Evolutionary conservation across 2,113 vertebrate species (phyloP), one percentile per base, ranked within the genome.

Genomic region (Syngnathus scovelli): DNA sequence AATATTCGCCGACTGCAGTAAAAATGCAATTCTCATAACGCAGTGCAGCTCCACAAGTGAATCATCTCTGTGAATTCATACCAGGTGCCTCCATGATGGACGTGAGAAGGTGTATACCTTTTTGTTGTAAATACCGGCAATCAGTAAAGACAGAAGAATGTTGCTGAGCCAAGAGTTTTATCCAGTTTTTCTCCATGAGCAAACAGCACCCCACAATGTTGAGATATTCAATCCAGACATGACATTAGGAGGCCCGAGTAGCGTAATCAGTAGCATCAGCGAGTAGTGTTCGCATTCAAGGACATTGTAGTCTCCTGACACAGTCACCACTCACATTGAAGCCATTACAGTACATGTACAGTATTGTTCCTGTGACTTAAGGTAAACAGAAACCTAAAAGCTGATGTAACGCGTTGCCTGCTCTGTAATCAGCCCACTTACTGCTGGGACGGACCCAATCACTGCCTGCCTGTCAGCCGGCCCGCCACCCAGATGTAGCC

Each of bases 361-460:
- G 66, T 77, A 76, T 83, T 84, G 71, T 72, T 69, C 68, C 56
- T 59, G 68, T 69, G 64, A 77, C 83, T 74, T 82, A 75, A 84
- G 77, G 75, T 77, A 82, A 87, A 89, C 78, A 87, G 83, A 83
- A 89, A 88, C 87, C 83, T 69, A 71, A 80, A 81, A 74, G 72
- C 83, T 82, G 81, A 83, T 86, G 80, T 81, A 83, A 87, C 70
- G 16, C 71, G 72, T 82, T 83, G 75, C 75, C 60, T 65, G 15
- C 44, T 69, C 79, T 74, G 86, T 84, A 90, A 90, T 89, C 89
- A 89, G 71, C 64, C 82, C 77, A 77, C 77, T 78, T 77, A 74
- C 75, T 68, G 72, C 75, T 79, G 80, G 80, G 83, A 78, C n/a
- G 58, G 74, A 73, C 78, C 77, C 84, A 89, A 89, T 89, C 87